Evolutionary conservation across 2,797 vertebrate genomes (phyloP).

Genomic region (Arctocebus calabarensis): DNA sequence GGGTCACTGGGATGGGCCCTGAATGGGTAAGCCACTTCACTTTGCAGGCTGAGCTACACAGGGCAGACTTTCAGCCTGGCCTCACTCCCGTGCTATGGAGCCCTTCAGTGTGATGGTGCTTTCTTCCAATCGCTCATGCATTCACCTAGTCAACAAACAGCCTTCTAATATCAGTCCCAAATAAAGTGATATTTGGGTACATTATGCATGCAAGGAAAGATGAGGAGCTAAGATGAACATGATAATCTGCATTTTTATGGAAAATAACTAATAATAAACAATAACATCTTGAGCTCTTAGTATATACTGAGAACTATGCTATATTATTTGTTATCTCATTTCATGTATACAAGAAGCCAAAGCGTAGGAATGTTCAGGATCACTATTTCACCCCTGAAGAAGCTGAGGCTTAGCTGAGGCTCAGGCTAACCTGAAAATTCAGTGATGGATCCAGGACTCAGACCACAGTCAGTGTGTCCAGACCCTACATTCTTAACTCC

Average conservation of each 20-base stretch:
- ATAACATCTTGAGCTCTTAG: background rate
- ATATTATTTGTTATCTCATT: background rate
- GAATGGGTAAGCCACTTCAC: background rate
- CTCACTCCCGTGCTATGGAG: background rate
- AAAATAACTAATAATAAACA: background rate
- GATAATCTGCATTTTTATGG: background rate
- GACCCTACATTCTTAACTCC: background rate
- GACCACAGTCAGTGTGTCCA: background rate
- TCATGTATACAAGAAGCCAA: background rate
- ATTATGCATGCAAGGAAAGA: background rate
- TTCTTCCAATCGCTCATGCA: background rate
- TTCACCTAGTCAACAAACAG: background rate
- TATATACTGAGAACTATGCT: background rate
- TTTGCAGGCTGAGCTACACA: background rate
- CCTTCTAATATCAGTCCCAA: background rate
- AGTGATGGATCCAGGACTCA: background rate
- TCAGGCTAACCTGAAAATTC: conserved; percentile 4
- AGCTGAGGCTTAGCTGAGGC: background rate
- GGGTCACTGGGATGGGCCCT: too few relatives aligned
- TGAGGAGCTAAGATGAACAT: background rate
- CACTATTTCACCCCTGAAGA: background rate
- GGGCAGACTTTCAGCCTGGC: background rate
- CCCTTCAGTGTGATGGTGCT: background rate
- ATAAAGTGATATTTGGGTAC: background rate
- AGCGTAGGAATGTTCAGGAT: background rate